Conservation (phyloP, 1,140 invertebrate genomes). For the Asbolus verrucosus region DNA sequence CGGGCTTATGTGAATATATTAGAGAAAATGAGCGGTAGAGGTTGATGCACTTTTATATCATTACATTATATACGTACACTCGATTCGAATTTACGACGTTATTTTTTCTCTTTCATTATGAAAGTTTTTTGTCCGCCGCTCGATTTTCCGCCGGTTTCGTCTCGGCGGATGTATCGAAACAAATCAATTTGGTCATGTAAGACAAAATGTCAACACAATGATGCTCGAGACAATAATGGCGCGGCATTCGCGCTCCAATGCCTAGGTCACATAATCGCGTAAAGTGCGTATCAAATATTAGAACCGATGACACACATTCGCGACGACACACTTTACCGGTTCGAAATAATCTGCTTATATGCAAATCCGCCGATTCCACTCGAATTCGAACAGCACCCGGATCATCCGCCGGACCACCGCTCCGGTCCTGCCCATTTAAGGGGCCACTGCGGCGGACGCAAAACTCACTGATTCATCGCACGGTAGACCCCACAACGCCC, state of each 20-base stretch:
- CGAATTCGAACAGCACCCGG: constrained; percentile 9
- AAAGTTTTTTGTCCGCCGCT: not conserved
- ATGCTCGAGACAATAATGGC: constrained; percentile 18
- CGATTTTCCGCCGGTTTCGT: not conserved
- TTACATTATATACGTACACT: no score
- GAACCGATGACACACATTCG: constrained; percentile 21
- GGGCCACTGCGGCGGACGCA: not conserved
- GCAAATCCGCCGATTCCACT: constrained; percentile 23
- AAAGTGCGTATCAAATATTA: constrained; percentile 35
- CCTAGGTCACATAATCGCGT: constrained; percentile 36
- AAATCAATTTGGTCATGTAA: constrained; percentile 22
- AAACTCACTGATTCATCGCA: constrained; percentile 14
- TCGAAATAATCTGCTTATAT: constrained; percentile 28
- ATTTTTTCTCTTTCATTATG: not conserved
- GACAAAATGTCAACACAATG: constrained; percentile 16
- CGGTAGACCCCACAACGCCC: no score
- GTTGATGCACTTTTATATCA: constrained; percentile 23
- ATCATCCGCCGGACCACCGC: constrained; percentile 15
- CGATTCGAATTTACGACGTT: constrained; percentile 1
- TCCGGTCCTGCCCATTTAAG: constrained; percentile 33
- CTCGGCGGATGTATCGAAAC: constrained; percentile 10
- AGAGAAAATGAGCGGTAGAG: constrained; percentile 9
- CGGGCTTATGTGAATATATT: constrained; percentile 8
- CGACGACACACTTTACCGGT: constrained; percentile 31
- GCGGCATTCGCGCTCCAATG: constrained; percentile 43